Percentiles rank a stretch among this genome's conserved stretches.
Conservation (phyloP, 2,888 invertebrate genomes). For the Sepioteuthis lessoniana region DNA sequence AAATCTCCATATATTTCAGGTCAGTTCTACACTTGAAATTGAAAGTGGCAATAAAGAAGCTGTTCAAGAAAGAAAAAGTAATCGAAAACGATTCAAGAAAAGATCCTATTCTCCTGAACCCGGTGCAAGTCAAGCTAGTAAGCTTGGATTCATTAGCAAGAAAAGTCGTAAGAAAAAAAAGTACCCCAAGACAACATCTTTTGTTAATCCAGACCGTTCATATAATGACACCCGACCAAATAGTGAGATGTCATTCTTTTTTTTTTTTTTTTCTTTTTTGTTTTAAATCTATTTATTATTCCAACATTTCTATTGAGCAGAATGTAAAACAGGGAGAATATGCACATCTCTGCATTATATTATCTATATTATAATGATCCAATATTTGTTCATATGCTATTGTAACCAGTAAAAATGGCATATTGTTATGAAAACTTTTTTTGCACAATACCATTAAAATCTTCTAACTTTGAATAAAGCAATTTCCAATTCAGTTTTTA, state of each 20-base stretch:
- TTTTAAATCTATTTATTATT: too few species aligned
- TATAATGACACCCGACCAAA: slow-evolving; percentile 63
- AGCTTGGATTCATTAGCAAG: neutral
- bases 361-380: too few species aligned
- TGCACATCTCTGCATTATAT: too few species aligned
- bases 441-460: too few species aligned
- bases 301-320: too few species aligned
- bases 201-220: slow-evolving; percentile 55
- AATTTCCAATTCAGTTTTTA: too few species aligned
- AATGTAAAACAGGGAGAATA: too few species aligned
- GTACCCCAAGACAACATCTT: slow-evolving; percentile 49
- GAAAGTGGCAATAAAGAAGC: neutral
- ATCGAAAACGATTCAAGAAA: slow-evolving; percentile 54
- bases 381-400: too few species aligned
- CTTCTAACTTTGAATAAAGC: too few species aligned
- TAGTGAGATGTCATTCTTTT: slow-evolving; percentile 54
- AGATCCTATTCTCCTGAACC: slow-evolving; percentile 57
- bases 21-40: neutral
- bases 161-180: slow-evolving; percentile 52
- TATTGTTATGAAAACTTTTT: too few species aligned
- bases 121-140: neutral
- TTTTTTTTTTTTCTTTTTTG: neutral
- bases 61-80: slow-evolving; percentile 54
- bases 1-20: neutral
- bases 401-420: too few species aligned